phyloP scores from a whole-genome alignment of 1,140 invertebrate species.

The Zaprionus ornatus region DNA sequence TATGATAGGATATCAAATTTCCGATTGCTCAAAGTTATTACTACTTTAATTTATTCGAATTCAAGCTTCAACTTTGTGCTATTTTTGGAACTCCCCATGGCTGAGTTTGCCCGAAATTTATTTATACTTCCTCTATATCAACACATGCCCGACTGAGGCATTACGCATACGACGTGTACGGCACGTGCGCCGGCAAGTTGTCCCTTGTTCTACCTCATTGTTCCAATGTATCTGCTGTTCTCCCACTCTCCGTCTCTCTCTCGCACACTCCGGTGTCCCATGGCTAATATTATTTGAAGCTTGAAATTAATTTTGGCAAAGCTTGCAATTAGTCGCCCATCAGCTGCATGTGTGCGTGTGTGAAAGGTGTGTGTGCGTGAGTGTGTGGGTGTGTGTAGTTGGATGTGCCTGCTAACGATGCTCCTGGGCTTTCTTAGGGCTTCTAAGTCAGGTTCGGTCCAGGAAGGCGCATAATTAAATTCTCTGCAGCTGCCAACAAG shows the following conservation, averaged over 20 bases:
- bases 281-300: conserved; percentile 71
- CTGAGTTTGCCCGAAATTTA: background rate
- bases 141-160: conserved; percentile 19
- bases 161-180: conserved; percentile 59
- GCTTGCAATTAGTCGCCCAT: conserved; percentile 70
- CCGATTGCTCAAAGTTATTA: too few relatives aligned
- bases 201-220: background rate
- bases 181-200: conserved; percentile 61
- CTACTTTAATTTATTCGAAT: too few relatives aligned
- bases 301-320: conserved; percentile 78
- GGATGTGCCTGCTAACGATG: conserved; percentile 25
- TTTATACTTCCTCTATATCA: conserved; percentile 9
- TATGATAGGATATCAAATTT: too few relatives aligned
- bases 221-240: background rate
- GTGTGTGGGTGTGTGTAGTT: conserved; percentile 11
- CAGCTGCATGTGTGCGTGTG: conserved; percentile 37
- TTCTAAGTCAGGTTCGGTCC: conserved; percentile 16
- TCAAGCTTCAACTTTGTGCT: background rate
- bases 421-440: conserved; percentile 28
- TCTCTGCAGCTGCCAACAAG: conserved; percentile 29
- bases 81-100: background rate
- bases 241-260: background rate
- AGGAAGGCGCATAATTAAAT: conserved; percentile 41
- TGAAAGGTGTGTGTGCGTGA: conserved; percentile 19
- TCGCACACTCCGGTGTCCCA: conserved; percentile 34